Evolutionary conservation across 1,140 invertebrate genomes (phyloP), one percentile per base, ranked within the genome.

Genomic region (Leptopilina boulardi): DNA sequence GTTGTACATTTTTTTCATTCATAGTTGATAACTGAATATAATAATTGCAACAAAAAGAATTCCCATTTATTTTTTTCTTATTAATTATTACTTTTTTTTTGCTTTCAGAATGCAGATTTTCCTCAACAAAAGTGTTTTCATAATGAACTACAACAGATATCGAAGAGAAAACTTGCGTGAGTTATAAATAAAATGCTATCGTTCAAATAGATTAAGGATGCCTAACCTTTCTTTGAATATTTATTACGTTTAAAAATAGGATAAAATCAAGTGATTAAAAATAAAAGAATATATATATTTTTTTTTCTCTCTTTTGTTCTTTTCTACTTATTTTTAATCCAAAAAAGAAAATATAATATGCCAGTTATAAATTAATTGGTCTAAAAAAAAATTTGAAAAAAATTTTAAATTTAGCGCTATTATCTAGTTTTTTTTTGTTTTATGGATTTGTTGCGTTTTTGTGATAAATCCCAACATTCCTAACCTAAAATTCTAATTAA

Each of bases 141-240:
- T 30, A 30, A 30, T 66, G 23, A 15, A 66, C 6, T n/a, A n/a
- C n/a, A n/a, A 23, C 2, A 66, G 26, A 66, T 66, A 23, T 23
- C 23, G 19, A 21, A 10, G 11, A 30, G 59, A 66, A 30, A 30
- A 34, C 23, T 38, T 38, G 34, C 9, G n/a, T 56, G 21, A 23
- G 56, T 66, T 66, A 66, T 66, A 66, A 66, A 66, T 66, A 66
- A 38, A 30, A 19, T 30, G 23, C 26, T 66, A 66, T 66, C 56
- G 56, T 30, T 66, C 1, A 66, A 66, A 26, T 66, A 30, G 56
- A 66, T 30, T 66, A 66, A 66, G 30, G 26, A 30, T 30, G 26
- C 10, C 26, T 30, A 34, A 66, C 59, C 59, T 66, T 66, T 66
- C 26, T 66, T 9, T 9, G 26, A 66, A 30, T 66, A 30, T 66